Conservation (phyloP, 2,888 invertebrate species). For the Dinocampus coccinellae region DNA sequence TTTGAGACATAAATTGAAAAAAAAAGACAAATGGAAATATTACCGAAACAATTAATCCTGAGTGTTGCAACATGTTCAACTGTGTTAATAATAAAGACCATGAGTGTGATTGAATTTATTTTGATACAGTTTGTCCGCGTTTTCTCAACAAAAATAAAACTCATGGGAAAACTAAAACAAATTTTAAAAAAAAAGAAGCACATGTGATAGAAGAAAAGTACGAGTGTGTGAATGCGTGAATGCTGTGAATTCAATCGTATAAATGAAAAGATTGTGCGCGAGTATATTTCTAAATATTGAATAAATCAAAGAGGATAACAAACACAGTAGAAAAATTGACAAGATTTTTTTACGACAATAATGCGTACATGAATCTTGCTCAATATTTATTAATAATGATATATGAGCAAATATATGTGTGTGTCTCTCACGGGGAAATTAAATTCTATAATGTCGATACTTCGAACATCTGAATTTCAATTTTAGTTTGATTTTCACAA, state of each 20-base stretch:
- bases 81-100: background rate
- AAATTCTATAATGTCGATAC: background rate
- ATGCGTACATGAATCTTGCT: background rate
- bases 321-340: background rate
- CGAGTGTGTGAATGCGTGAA: constrained; percentile 2
- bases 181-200: background rate
- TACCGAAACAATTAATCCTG: background rate
- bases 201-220: background rate
- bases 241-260: background rate
- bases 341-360: background rate
- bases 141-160: background rate
- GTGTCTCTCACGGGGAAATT: background rate
- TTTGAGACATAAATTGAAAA: background rate
- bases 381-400: background rate
- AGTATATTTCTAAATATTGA: background rate
- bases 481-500: background rate
- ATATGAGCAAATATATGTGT: background rate
- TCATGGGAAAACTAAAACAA: background rate
- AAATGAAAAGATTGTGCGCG: constrained; percentile 10
- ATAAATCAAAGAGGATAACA: background rate
- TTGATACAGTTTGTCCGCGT: background rate
- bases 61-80: background rate
- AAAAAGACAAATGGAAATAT: background rate
- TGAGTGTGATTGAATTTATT: background rate
- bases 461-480: background rate